Evolutionary conservation across 2,888 invertebrate species (phyloP).

Genomic region (Athalia rosae): DNA sequence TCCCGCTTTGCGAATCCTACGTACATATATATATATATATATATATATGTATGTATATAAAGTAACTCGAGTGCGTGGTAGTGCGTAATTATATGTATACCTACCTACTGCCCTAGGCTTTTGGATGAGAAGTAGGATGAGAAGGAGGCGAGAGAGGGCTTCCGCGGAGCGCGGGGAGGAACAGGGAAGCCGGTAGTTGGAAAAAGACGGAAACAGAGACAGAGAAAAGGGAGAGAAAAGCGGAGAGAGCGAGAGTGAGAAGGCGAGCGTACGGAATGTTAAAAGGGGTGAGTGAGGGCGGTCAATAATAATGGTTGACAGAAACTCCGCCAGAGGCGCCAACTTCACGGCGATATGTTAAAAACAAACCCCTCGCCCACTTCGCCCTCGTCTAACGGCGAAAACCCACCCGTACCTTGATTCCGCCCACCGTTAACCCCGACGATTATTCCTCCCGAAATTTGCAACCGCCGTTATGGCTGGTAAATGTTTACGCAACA

Average conservation of each 20-base stretch:
- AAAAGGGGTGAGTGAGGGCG: slow-evolving; percentile 52
- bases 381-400: neutral
- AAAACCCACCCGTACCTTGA: too few relatives aligned
- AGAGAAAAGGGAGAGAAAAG: slow-evolving; percentile 23
- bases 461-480: too few relatives aligned
- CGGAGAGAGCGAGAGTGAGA: slow-evolving; percentile 10
- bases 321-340: slow-evolving; percentile 47
- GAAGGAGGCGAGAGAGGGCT: neutral
- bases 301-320: slow-evolving; percentile 55
- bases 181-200: neutral
- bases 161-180: neutral
- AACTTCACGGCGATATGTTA: slow-evolving; percentile 35
- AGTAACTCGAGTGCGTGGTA: slow-evolving; percentile 33
- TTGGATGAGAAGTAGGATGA: neutral
- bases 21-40: slow-evolving; percentile 52
- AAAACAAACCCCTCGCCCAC: slow-evolving; percentile 17
- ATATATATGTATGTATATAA: neutral
- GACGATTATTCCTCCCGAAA: neutral
- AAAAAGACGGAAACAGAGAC: slow-evolving; percentile 9
- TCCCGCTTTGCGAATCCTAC: slow-evolving; percentile 40
- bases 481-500: too few relatives aligned
- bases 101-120: slow-evolving; percentile 31
- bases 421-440: neutral
- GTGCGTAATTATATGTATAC: slow-evolving; percentile 53
- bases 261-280: slow-evolving; percentile 50